Conservation (phyloP, 2,888 invertebrate genomes). For the Linnaemya vulpina region DNA sequence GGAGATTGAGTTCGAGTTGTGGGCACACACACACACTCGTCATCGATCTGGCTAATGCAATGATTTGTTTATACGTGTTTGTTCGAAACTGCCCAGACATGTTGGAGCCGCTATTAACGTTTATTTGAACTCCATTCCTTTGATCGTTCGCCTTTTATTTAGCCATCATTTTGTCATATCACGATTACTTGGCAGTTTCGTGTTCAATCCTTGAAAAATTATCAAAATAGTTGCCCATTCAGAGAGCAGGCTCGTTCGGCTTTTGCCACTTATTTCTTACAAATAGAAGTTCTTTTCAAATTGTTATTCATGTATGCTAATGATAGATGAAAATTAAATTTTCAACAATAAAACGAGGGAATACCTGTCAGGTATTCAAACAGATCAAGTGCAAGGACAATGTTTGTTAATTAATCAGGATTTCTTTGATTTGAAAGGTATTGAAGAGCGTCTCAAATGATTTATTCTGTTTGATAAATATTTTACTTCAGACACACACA, state of each 20-base stretch:
- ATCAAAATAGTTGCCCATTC: conserved; percentile 35
- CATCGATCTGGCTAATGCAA: conserved; percentile 72
- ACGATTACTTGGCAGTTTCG: conserved; percentile 57
- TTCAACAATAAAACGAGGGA: background rate
- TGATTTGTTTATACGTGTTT: conserved; percentile 56
- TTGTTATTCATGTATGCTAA: conserved; percentile 55
- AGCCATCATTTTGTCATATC: conserved; percentile 53
- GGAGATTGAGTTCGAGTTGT: background rate
- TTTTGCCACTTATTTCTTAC: conserved; percentile 46
- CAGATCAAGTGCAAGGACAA: conserved; percentile 35
- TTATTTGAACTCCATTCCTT: background rate
- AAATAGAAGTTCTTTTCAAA: conserved; percentile 17
- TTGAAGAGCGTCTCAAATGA: conserved; percentile 39
- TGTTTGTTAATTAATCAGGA: conserved; percentile 57
- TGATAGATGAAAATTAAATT: conserved; percentile 23
- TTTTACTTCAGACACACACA: too few species aligned
- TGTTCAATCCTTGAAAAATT: background rate
- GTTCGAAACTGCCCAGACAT: conserved; percentile 64
- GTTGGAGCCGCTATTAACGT: conserved; percentile 64
- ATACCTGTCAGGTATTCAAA: background rate
- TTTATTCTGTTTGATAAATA: background rate
- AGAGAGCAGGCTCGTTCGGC: conserved; percentile 33
- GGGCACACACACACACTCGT: conserved; percentile 28
- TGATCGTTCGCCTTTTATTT: conserved; percentile 9
- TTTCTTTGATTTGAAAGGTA: conserved; percentile 20